Base-by-base conservation (phyloP, 2,797 vertebrate genomes). In the Austrolebias charrua region DNA sequence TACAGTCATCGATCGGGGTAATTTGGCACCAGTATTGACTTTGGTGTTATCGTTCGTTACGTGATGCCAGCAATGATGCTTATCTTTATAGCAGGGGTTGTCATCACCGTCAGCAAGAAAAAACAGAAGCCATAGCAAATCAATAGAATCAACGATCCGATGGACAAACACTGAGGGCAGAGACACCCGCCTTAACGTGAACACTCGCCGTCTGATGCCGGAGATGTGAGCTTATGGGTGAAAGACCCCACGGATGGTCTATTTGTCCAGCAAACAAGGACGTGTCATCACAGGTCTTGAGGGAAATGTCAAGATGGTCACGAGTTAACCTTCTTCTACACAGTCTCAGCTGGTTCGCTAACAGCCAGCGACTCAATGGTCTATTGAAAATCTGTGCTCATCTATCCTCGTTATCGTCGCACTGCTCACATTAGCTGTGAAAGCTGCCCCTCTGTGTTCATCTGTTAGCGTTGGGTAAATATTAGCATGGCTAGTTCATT, bases 371-470 rank as follows among this genome's bases (percentile, higher is more conserved):
- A 57, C 60, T 71, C 49, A 66, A 60, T 63, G 63, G 69, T 55
- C 38, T 57, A 86, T 76, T 74, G 85, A 75, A 86, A 90, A 89
- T 88, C 87, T 69, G 83, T 84, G 70, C 55, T 79, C 66, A 72
- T 84, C 76, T 19, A 80, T 75, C 59, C 63, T 47, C 43, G 54
- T 79, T 67, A 69, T 55, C 70, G 68, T 55, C 70, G 68, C 66
- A 43, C 64, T 6, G 60, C 55, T 73, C 76, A 63, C 60, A 62
- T 86, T 84, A 81, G 71, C 64, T 58, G 57, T 35, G 62, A 50
- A 48, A 68, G 44, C 55, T 46, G 52, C 46, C 48, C 52, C 28
- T 48, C 46, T 31, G 33, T 48, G 43, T 66, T 57, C 51, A 65
- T 46, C 20, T 47, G 5, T 56, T 52, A 33, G 43, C 51, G 44